Percentiles rank a stretch among this genome's conserved stretches.
phyloP scores from a whole-genome alignment of 2,888 invertebrate species.

The Athalia rosae region DNA sequence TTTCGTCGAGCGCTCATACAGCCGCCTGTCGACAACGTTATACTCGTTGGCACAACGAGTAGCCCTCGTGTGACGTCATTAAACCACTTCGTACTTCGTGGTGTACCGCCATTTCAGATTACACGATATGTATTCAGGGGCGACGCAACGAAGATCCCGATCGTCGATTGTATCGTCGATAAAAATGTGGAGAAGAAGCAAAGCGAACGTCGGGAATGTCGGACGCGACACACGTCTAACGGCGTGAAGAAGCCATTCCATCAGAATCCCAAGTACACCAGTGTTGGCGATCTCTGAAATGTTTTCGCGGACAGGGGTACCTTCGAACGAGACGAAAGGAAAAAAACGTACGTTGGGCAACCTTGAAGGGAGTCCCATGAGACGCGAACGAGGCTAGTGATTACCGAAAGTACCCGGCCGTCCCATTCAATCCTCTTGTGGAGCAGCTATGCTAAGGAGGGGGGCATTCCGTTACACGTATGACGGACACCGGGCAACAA shows the following conservation, averaged over 20 bases:
- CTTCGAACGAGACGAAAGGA: too few relatives aligned
- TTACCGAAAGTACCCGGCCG: slow-evolving; percentile 65
- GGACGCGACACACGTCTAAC: too few relatives aligned
- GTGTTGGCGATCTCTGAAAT: not conserved
- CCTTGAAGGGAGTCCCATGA: slow-evolving; percentile 14
- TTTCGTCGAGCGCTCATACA: not conserved
- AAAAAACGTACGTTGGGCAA: slow-evolving; percentile 15
- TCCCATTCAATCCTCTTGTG: slow-evolving; percentile 47
- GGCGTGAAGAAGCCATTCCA: too few relatives aligned
- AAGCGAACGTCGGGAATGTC: too few relatives aligned
- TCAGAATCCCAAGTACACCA: too few relatives aligned
- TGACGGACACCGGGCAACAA: not conserved
- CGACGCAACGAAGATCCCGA: too few relatives aligned
- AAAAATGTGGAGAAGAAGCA: not conserved
- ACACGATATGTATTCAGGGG: not conserved
- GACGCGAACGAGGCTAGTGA: slow-evolving; percentile 56
- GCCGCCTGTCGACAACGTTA: slow-evolving; percentile 10
- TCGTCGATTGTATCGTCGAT: too few relatives aligned
- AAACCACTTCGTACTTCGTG: not conserved
- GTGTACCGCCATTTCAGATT: slow-evolving; percentile 10
- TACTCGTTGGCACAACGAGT: not conserved
- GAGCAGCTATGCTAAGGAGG: not conserved
- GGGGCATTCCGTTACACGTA: slow-evolving; percentile 49
- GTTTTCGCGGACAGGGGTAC: not conserved
- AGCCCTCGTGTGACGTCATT: slow-evolving; percentile 17